Evolutionary conservation across 2,888 invertebrate genomes (phyloP), one percentile per base, ranked within the genome.

Genomic region (Drosophila longiperda): DNA sequence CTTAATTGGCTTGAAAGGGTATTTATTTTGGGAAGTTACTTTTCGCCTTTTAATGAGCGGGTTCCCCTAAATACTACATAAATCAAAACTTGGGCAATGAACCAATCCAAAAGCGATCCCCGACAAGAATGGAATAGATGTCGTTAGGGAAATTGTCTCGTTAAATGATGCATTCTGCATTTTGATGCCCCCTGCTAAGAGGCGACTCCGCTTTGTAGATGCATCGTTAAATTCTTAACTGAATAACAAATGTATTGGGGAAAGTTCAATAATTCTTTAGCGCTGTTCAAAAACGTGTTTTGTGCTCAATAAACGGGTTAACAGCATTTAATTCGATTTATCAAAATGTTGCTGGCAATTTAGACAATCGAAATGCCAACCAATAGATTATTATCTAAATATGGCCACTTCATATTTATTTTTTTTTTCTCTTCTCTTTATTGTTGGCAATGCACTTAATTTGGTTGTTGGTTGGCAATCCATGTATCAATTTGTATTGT

Each of bases 81-180:
- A 8, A 23, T 3, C 54, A 59, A 50, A 55, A 38, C 12, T 33
- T 48, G 6, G 29, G 5, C 40, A 49, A 38, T 40, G 69, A 62
- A 60, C 53, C 40, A 40, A 48, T 36, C n/a, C 32, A 17, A 34
- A 55, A 63, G 40, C 48, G 45, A 42, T 62, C 49, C 49, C 77
- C 62, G 72, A 2, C 9, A 4, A 20, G 33, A 49, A 40, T n/a
- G 32, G 7, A 23, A 49, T 36, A 45, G 29, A 29, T n/a, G 32
- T 3, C 38, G 17, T 11, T 36, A 23, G 26, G 33, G n/a, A 50
- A 55, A 61, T 68, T 40, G 8, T 33, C 40, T 58, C 23, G 65
- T 29, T 62, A 54, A 71, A 67, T 74, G 62, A 69, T 34, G 34
- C 61, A 33, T 29, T 29, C 23, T 34, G 32, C 48, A 54, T 33